A percentile compares a stretch with the other conserved stretches of the same genome.
Conservation (phyloP, 2,888 invertebrate species). For the Drosophila leonis region DNA sequence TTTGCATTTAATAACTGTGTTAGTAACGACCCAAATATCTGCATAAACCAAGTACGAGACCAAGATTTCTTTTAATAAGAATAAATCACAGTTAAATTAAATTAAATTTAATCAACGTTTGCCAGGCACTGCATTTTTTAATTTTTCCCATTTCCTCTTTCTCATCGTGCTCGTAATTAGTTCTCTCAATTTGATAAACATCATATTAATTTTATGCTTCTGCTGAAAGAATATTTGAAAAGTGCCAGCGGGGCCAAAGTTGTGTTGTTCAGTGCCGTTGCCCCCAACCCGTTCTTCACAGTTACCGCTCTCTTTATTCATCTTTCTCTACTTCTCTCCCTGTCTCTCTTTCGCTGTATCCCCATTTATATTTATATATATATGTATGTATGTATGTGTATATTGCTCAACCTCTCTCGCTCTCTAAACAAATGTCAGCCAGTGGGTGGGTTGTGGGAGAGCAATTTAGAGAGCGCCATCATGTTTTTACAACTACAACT, state of each 20-base stretch:
- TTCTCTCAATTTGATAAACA: conserved; percentile 50
- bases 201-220: conserved; percentile 45
- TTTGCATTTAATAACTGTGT: neutral
- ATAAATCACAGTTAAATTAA: conserved; percentile 1
- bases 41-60: neutral
- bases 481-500: conserved; percentile 76
- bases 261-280: conserved; percentile 59
- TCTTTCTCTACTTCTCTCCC: conserved; percentile 6
- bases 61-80: no score
- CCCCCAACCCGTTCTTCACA: conserved; percentile 44
- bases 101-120: neutral
- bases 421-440: conserved; percentile 56
- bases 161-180: conserved; percentile 41
- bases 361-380: conserved; percentile 10
- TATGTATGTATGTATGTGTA: neutral
- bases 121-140: neutral
- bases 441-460: conserved; percentile 70
- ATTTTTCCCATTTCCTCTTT: conserved; percentile 10
- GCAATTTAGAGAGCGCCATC: conserved; percentile 60
- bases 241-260: conserved; percentile 36
- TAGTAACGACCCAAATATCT: neutral
- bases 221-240: conserved; percentile 49
- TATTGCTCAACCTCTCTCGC: conserved; percentile 23
- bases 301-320: conserved; percentile 28
- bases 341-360: conserved; percentile 10